A percentile compares a stretch with the other conserved stretches of the same genome.
These are phyloP conservation scores for Chiridota heheva DNA, from an alignment of 35 echinoderm and acorn worm species.

Conservation along the genomic window DNA sequence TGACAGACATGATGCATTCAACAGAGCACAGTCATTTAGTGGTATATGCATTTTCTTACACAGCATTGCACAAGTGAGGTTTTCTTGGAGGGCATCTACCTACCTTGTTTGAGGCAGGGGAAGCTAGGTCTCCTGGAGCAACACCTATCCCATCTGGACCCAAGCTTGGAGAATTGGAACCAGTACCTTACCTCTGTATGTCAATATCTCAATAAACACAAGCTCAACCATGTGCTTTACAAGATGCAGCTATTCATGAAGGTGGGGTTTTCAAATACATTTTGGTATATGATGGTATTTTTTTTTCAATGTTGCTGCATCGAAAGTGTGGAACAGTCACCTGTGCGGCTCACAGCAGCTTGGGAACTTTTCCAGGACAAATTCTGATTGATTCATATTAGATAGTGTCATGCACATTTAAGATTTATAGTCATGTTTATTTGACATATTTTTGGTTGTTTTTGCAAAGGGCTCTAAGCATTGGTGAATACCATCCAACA, in stretches of 20 bases:
- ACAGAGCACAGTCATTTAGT: not conserved
- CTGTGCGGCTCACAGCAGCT: too few species aligned
- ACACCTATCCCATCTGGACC: constrained; percentile 68
- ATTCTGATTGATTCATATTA: too few species aligned
- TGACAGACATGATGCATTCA: too few species aligned
- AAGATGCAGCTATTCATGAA: constrained; percentile 97
- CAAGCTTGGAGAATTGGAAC: constrained; percentile 65
- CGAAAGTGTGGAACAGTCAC: too few species aligned
- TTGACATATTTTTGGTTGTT: too few species aligned
- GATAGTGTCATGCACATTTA: too few species aligned
- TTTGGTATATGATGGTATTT: not conserved
- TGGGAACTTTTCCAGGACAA: too few species aligned
- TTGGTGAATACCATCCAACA: too few species aligned
- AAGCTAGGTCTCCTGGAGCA: constrained; percentile 48
- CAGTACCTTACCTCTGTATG: constrained; percentile 76
- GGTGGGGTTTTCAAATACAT: constrained; percentile 29
- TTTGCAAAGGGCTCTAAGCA: too few species aligned
- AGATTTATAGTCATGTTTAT: too few species aligned
- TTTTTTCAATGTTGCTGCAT: too few species aligned
- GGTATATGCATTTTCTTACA: not conserved
- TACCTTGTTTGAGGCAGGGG: constrained; percentile 81
- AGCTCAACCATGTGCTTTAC: constrained; percentile 80
- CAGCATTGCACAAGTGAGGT: constrained; percentile 87
- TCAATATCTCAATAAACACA: constrained; percentile 68
- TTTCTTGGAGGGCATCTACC: constrained; percentile 76